Evolutionary conservation across 2,888 invertebrate species (phyloP).

Genomic region (Troides oblongomaculatus): DNA sequence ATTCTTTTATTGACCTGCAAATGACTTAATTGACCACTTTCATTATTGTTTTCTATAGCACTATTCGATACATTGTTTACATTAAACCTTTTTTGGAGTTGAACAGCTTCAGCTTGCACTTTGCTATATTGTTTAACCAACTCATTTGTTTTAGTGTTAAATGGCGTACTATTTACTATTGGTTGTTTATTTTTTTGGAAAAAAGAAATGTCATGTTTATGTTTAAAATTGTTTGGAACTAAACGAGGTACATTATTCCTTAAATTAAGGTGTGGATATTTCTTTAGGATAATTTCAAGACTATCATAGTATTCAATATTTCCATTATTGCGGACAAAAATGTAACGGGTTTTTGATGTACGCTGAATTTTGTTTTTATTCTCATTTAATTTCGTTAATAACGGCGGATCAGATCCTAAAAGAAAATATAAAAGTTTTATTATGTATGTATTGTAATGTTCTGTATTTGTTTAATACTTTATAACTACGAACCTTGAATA

Average conservation of each 20-base stretch:
- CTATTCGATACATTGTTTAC: no score
- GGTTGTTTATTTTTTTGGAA: not conserved
- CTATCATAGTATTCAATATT: slow-evolving; percentile 47
- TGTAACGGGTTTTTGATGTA: slow-evolving; percentile 34
- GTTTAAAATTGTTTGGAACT: not conserved
- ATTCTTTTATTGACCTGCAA: no score
- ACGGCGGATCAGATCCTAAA: slow-evolving; percentile 8
- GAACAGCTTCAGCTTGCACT: no score
- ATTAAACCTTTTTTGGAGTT: no score
- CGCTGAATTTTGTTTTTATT: slow-evolving; percentile 13
- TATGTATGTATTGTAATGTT: no score
- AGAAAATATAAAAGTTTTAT: not conserved
- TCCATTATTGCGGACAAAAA: slow-evolving; percentile 50
- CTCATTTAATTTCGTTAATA: not conserved
- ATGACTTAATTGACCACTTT: no score
- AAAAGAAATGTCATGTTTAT: not conserved
- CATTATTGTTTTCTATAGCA: no score
- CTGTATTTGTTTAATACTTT: no score
- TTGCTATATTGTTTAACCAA: no score
- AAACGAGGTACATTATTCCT: slow-evolving; percentile 11
- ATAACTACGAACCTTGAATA: no score
- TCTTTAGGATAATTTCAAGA: slow-evolving; percentile 38
- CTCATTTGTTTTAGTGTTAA: not conserved
- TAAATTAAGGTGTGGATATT: slow-evolving; percentile 38
- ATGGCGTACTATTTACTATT: not conserved